Evolutionary conservation across 2,888 invertebrate genomes (phyloP), one percentile per base, ranked within the genome.

Genomic region (Nemoura dubitans): DNA sequence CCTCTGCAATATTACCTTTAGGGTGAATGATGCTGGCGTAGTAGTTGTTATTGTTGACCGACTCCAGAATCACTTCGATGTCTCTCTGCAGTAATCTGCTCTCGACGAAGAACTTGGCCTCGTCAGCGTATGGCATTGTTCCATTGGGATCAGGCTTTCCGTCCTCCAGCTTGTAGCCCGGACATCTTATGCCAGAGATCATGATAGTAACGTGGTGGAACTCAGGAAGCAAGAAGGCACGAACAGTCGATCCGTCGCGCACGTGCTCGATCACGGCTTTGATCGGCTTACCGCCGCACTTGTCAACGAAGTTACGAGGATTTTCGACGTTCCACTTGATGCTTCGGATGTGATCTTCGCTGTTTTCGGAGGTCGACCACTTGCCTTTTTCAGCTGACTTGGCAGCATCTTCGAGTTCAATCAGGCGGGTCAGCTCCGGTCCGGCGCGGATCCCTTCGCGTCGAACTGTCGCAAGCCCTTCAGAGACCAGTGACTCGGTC

Each of bases 221-320:
- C 87, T 96, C 97, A 0, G 99, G 98, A 87, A 99, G 92, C 16
- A 99, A 93, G 90, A 98, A 97, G 1, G 97, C 96, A 88, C 99
- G 94, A 21, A 99, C 95, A 0, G 99, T 99, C 43, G 98, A 98
- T 0, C 99, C 99, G 92, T 99, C 99, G 87, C 98, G 94, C 0
- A 99, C 99, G 93, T 98, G 98, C 91, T 99, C 99, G 89, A 99
- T 96, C 87, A 99, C 95, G 82, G 99, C 98, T 91, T 96, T 96
- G 5, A 99, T 93, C 0, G 97, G 98, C 90, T 98, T 96, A 76
- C 96, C 95, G 88, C 95, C 96, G 89, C 95, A 95, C 90, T 97
- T 96, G 90, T 98, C 98, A 2, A 99, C 96, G 92, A 95, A 94
- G 85, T 94, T 94, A 85, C 95, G 93, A n/a, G 95, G 94, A 91